phyloP scores from a whole-genome alignment of 2,888 invertebrate genomes.

The Sialis lutaria region DNA sequence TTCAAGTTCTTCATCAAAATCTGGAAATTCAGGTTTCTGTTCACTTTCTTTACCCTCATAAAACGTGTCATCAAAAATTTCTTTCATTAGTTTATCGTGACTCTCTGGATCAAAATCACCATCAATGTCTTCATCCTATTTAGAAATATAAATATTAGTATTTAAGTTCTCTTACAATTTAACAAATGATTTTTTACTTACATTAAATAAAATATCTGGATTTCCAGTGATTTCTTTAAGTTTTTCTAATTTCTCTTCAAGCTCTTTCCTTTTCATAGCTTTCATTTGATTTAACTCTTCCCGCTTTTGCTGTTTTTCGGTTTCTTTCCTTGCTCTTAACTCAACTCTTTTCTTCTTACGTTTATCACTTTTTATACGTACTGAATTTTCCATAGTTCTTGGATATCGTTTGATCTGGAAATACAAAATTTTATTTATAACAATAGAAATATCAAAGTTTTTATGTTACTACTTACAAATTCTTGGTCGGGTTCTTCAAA shows the following conservation, averaged over 20 bases:
- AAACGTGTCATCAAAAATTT: constrained; percentile 74
- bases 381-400: constrained; percentile 65
- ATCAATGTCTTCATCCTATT: constrained; percentile 62
- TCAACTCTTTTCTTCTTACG: constrained; percentile 65
- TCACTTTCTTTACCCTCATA: constrained; percentile 53
- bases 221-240: constrained; percentile 81
- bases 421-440: neutral
- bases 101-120: constrained; percentile 80
- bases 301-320: constrained; percentile 62
- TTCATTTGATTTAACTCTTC: constrained; percentile 79
- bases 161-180: constrained; percentile 8
- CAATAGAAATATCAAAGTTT: neutral
- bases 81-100: constrained; percentile 74
- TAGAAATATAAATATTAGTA: constrained; percentile 12
- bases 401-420: constrained; percentile 75
- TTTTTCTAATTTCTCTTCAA: constrained; percentile 72
- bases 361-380: constrained; percentile 63
- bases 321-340: constrained; percentile 50
- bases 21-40: constrained; percentile 73
- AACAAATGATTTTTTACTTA: constrained; percentile 13
- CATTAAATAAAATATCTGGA: constrained; percentile 44
- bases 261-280: constrained; percentile 75
- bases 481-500: constrained; percentile 93
- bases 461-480: constrained; percentile 38
- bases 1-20: constrained; percentile 55